Conservation (phyloP, 2,797 vertebrate genomes). For the Sitta carolinensis region DNA sequence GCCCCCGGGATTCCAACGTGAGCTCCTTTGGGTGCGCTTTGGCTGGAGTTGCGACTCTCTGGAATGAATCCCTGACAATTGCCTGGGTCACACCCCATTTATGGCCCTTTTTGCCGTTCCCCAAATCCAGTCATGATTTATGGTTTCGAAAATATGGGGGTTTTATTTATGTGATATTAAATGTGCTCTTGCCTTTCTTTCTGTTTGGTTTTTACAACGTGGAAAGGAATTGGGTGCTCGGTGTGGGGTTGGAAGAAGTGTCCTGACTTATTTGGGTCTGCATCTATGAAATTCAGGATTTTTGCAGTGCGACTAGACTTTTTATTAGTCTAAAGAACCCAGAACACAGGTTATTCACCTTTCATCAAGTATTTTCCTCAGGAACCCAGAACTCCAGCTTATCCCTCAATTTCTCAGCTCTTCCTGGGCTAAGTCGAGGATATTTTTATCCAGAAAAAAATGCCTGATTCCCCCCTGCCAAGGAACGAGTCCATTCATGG, state of each 20-base stretch:
- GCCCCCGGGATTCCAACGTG: fast-evolving
- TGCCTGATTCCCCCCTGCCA: neutral
- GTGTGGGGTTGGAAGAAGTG: neutral
- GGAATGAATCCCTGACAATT: neutral
- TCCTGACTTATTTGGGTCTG: neutral
- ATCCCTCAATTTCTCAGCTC: neutral
- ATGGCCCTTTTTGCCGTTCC: neutral
- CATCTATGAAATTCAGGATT: neutral
- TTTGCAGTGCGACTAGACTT: neutral
- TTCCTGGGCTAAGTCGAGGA: neutral
- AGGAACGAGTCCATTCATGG: neutral
- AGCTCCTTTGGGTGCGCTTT: neutral
- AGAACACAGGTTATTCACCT: neutral
- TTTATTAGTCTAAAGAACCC: neutral
- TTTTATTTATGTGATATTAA: neutral
- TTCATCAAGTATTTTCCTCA: neutral
- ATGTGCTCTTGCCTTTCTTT: neutral
- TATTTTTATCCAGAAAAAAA: neutral
- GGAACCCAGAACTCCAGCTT: neutral
- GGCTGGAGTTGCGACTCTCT: neutral
- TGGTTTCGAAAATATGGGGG: fast-evolving
- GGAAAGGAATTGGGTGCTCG: fast-evolving
- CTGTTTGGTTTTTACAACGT: neutral
- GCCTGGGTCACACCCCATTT: neutral
- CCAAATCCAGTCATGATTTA: neutral